Base-by-base conservation (phyloP, 2,888 invertebrate species). In the Petrophora chlorosata region DNA sequence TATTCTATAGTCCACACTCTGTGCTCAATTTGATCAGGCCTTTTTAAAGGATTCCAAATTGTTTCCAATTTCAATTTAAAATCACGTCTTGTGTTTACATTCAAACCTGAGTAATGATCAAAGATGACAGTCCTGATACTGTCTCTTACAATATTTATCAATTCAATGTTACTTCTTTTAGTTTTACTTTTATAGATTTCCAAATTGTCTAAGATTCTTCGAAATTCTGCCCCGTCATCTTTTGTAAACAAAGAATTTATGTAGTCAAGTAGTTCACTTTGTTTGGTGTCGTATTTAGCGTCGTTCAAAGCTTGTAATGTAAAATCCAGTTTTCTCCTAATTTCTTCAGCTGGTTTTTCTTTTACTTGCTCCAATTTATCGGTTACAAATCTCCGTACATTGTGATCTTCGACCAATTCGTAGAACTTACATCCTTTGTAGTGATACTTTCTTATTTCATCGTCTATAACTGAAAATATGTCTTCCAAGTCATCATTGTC, bases 171-270 rank as follows among this genome's bases (percentile, higher is more conserved):
- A 1, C 59, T 12, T 12, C 65, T 53, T 30, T 62, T 63, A 0
- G 55, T 38, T 50, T 65, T 66, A 0, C 22, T 39, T 1, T 63
- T 61, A 17, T 73, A 79, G 0, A 53, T 28, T 3, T 72, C 51
- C 0, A 83, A 29, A 8, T 72, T 57, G 0, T 57, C 40, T 5
- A 82, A 30, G 5, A 78, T 42, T 0, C 30, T 56, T 1, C 39
- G 33, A 0, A 83, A 57, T 33, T 72, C 70, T 0, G 29, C 5
- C 1, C 39, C 42, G 0, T 65, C 41, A 3, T 69, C 62, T 2
- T 47, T 48, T 16, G 33, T 56, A 38, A 77, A 82, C 5, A 82
- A 51, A 0, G 75, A 68, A 54, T 85, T 71, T 0, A 81, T 43
- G 10, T 73, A 73, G 32, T 65, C 50, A 0, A 73, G 2, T 0